phyloP scores from a whole-genome alignment of 2,797 vertebrate species.

The Champsocephalus esox region DNA sequence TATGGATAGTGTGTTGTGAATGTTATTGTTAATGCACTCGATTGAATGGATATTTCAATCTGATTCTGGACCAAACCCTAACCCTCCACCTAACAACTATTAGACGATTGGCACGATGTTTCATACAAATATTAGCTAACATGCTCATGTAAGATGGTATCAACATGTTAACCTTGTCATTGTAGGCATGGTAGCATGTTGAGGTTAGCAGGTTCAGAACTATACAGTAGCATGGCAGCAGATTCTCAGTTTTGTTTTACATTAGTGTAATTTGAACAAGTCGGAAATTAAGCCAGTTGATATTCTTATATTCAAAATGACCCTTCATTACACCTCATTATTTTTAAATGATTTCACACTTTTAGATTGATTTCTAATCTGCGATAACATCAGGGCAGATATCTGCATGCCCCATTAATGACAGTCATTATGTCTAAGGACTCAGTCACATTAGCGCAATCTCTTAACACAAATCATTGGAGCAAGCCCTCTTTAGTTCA shows the following conservation, averaged over 20 bases:
- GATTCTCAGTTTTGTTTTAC: background rate
- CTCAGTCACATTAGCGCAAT: background rate
- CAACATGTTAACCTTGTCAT: background rate
- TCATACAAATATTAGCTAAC: no score
- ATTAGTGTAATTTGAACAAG: background rate
- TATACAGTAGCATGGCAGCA: background rate
- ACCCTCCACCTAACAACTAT: no score
- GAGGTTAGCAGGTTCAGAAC: background rate
- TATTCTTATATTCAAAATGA: background rate
- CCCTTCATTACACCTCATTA: background rate
- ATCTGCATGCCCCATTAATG: conserved; percentile 13
- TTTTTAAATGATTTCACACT: conserved; percentile 6
- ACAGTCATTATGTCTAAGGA: conserved; percentile 13
- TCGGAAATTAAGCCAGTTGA: background rate
- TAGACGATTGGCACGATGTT: no score
- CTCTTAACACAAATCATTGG: background rate
- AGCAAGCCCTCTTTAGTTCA: background rate
- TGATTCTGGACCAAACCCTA: no score
- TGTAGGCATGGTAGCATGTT: background rate
- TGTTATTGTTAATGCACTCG: no score
- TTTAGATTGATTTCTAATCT: conserved; percentile 18
- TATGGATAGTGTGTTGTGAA: no score
- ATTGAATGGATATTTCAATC: no score
- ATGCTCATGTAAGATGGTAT: background rate
- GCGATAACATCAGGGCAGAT: background rate